Percentiles rank a stretch among this genome's conserved stretches.
phyloP scores from a whole-genome alignment of 2,113 vertebrate genomes.

The Marmota monax region DNA sequence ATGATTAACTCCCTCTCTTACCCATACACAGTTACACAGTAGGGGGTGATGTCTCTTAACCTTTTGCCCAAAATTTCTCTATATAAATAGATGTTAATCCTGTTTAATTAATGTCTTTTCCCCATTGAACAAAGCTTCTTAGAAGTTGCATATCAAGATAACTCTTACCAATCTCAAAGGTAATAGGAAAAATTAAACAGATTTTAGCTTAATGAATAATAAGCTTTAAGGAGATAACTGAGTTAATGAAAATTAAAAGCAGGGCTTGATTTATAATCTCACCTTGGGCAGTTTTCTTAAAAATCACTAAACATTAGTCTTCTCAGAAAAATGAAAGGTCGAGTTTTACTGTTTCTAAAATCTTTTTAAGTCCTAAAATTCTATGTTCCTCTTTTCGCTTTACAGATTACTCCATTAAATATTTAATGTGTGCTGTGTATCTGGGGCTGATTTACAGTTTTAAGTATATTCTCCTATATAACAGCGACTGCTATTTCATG shows the following conservation, averaged over 20 bases:
- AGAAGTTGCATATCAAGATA: neutral
- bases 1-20: neutral
- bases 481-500: neutral
- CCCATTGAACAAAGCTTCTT: neutral
- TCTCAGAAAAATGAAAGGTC: neutral
- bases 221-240: conserved; percentile 1
- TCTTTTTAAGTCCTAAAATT: neutral
- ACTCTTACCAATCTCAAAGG: conserved; percentile 34
- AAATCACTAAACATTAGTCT: neutral
- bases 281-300: neutral
- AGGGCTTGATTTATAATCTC: conserved; percentile 16
- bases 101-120: conserved; percentile 44
- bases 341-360: conserved; percentile 44
- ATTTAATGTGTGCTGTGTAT: neutral
- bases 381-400: neutral
- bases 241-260: conserved; percentile 16
- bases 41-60: neutral
- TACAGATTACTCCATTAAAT: neutral
- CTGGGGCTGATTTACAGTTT: neutral
- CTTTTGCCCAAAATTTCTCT: neutral
- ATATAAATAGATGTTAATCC: neutral
- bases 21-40: neutral
- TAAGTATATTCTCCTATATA: neutral
- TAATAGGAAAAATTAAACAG: conserved; percentile 16
- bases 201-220: conserved; percentile 33